Conservation (phyloP, 2,113 vertebrate genomes). For the Grammomys surdaster region DNA sequence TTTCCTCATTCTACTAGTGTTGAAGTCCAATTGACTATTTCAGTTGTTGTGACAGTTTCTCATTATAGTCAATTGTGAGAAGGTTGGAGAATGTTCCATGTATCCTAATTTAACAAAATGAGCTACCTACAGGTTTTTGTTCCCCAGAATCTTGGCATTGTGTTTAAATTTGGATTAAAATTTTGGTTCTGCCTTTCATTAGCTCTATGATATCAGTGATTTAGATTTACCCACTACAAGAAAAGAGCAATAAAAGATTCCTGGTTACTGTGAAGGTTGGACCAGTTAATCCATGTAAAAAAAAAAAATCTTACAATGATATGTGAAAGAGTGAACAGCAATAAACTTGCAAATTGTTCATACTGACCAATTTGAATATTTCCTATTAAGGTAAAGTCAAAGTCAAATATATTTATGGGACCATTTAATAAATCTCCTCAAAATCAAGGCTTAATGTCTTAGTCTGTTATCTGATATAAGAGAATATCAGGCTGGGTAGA, state of each 20-base stretch:
- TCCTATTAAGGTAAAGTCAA: not conserved
- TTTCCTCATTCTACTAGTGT: not conserved
- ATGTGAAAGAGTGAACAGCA: not conserved
- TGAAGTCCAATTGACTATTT: not conserved
- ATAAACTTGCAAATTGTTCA: constrained; percentile 5
- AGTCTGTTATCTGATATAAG: not conserved
- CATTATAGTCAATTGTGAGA: not conserved
- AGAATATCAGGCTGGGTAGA: not conserved
- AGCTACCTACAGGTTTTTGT: not conserved
- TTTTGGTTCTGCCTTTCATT: not conserved
- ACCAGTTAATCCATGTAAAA: not conserved
- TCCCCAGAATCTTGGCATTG: not conserved
- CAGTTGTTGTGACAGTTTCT: not conserved
- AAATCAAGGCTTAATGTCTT: not conserved
- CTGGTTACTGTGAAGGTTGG: not conserved
- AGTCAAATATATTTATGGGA: not conserved
- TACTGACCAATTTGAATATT: not conserved
- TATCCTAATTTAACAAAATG: not conserved
- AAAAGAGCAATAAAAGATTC: not conserved
- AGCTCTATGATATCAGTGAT: not conserved
- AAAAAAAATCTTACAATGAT: not conserved
- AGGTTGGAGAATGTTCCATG: too few relatives aligned
- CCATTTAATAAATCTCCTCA: not conserved
- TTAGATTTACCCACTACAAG: not conserved
- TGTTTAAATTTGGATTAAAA: not conserved